phyloP scores from a whole-genome alignment of 1,140 invertebrate genomes.

The Drosophila nasuta region DNA sequence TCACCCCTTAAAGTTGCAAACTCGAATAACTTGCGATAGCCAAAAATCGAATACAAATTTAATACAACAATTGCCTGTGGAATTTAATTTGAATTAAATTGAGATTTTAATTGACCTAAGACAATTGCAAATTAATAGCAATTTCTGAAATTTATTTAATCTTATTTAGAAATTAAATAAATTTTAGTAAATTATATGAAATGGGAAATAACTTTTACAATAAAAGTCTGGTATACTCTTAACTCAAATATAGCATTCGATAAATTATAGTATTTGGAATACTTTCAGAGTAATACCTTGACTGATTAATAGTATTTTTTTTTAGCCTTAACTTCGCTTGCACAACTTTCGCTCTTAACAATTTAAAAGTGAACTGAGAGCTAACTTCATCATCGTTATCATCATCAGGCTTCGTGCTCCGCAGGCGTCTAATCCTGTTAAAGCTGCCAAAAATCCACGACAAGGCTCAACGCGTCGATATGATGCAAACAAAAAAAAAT shows the following conservation, averaged over 20 bases:
- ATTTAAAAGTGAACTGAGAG: conserved; percentile 21
- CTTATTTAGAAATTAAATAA: too few relatives aligned
- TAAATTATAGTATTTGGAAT: too few relatives aligned
- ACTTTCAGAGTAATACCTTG: too few relatives aligned
- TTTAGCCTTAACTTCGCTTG: not conserved
- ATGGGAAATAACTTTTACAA: too few relatives aligned
- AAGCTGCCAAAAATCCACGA: conserved; percentile 76
- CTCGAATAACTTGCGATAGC: conserved; percentile 18
- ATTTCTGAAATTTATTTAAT: not conserved
- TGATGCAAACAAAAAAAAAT: conserved; percentile 19
- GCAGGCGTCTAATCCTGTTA: conserved; percentile 69
- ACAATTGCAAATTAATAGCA: not conserved
- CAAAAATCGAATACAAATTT: conserved; percentile 6
- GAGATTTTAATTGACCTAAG: not conserved
- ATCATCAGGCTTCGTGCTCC: conserved; percentile 31
- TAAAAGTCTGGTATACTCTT: too few relatives aligned
- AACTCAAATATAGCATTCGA: too few relatives aligned
- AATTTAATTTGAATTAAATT: conserved; percentile 1
- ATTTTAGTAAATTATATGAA: too few relatives aligned
- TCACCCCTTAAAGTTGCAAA: conserved; percentile 10
- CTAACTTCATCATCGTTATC: not conserved
- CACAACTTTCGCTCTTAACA: not conserved
- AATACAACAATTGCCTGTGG: not conserved
- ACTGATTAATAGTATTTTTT: not conserved
- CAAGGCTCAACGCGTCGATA: conserved; percentile 59